These are phyloP conservation scores for Cotesia typhae DNA, from an alignment of 1,140 invertebrate genomes.

Conservation along the genomic window DNA sequence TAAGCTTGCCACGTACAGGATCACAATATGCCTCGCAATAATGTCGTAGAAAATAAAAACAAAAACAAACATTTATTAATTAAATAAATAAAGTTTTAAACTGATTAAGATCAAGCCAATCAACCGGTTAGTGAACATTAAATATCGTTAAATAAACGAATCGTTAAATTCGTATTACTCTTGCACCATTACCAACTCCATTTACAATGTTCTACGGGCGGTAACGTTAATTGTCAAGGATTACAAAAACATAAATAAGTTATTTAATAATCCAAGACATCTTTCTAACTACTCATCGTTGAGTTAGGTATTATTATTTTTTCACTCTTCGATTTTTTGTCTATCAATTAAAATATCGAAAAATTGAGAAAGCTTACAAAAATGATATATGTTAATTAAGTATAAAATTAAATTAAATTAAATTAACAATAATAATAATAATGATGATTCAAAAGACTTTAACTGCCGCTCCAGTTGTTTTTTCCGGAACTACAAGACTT, in stretches of 20 bases:
- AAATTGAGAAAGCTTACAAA: too few relatives aligned
- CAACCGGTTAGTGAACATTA: conserved; percentile 6
- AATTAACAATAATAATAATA: too few relatives aligned
- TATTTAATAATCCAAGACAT: conserved; percentile 24
- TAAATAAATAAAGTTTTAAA: too few relatives aligned
- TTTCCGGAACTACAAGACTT: too few relatives aligned
- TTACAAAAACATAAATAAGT: conserved; percentile 25
- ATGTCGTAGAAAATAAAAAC: neutral
- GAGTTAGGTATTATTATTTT: conserved; percentile 11
- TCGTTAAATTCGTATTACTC: conserved; percentile 15
- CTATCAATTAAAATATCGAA: too few relatives aligned
- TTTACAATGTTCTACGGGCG: conserved; percentile 3
- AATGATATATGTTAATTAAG: neutral
- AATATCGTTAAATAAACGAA: conserved; percentile 9
- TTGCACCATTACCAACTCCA: conserved; percentile 19
- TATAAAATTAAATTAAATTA: neutral
- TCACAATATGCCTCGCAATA: conserved; percentile 10
- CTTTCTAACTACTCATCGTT: conserved; percentile 6
- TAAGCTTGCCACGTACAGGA: conserved; percentile 16
- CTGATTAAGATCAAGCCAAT: conserved; percentile 12
- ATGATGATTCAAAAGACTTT: too few relatives aligned
- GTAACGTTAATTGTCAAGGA: conserved; percentile 29
- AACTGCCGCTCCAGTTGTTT: too few relatives aligned
- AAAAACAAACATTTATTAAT: too few relatives aligned
- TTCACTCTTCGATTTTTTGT: too few relatives aligned